A percentile compares a stretch with the other conserved stretches of the same genome.
Evolutionary conservation across 2,888 invertebrate species (phyloP).

Genomic region (Nephrotoma flavescens): DNA sequence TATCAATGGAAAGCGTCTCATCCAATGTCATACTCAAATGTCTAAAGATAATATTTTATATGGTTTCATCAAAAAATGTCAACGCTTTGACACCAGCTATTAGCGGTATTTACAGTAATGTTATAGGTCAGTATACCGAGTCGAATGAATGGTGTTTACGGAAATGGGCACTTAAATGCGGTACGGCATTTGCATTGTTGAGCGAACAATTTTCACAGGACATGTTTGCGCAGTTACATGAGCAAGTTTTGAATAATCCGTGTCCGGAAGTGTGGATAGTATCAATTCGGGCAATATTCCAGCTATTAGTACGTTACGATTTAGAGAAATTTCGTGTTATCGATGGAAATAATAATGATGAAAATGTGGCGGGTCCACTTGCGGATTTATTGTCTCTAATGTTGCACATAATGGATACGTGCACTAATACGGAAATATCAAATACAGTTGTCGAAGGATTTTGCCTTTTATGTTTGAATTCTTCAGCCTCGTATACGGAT

Average conservation of each 20-base stretch:
- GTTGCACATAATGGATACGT: conserved; percentile 28
- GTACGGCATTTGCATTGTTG: conserved; percentile 57
- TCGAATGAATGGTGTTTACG: conserved; percentile 40
- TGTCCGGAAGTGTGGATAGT: conserved; percentile 26
- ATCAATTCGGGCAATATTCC: conserved; percentile 26
- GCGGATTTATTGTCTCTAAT: conserved; percentile 27
- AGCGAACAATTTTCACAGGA: conserved; percentile 56
- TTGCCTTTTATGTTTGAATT: conserved; percentile 27
- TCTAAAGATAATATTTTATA: conserved; percentile 37
- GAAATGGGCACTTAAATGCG: conserved; percentile 51
- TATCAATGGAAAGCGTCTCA: conserved; percentile 20
- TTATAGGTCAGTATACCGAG: conserved; percentile 33
- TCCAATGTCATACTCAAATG: conserved; percentile 40
- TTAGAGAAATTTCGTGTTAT: conserved; percentile 24
- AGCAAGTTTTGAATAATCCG: conserved; percentile 28
- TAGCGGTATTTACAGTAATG: conserved; percentile 29
- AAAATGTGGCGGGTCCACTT: conserved; percentile 7
- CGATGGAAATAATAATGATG: conserved; percentile 16
- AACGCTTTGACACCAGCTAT: conserved; percentile 37
- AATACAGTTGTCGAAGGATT: conserved; percentile 26
- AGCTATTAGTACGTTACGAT: conserved; percentile 27
- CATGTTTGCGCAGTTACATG: conserved; percentile 25
- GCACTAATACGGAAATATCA: conserved; percentile 23
- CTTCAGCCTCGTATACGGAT: conserved; percentile 25
- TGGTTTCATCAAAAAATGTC: conserved; percentile 37